Conservation (phyloP, 1,140 invertebrate species). For the Bombus soroeensis region DNA sequence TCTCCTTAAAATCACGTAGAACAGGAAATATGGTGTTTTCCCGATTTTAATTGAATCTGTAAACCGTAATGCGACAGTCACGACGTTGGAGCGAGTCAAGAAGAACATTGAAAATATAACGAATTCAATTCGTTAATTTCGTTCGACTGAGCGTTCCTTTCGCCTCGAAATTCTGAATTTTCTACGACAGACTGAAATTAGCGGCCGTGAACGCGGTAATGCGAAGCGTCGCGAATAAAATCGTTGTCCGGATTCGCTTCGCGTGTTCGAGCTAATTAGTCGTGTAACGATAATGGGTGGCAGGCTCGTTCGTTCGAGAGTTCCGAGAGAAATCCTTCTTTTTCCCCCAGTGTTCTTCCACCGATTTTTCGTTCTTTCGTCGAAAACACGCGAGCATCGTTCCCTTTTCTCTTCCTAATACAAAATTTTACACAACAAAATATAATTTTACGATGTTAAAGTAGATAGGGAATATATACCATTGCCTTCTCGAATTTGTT, state of each 20-base stretch:
- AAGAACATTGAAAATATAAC: neutral
- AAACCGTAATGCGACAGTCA: too few relatives aligned
- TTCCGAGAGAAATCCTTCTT: neutral
- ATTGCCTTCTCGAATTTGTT: neutral
- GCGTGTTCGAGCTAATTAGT: neutral
- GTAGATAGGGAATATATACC: neutral
- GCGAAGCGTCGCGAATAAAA: constrained; percentile 6
- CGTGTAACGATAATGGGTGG: neutral
- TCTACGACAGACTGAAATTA: neutral
- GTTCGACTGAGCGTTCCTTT: neutral
- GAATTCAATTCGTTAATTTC: constrained; percentile 15
- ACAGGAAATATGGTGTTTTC: neutral
- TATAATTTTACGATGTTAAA: too few relatives aligned
- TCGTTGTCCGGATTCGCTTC: neutral
- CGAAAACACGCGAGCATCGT: neutral
- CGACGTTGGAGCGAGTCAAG: neutral
- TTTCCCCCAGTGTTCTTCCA: neutral
- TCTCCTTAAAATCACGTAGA: neutral
- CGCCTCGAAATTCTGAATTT: neutral
- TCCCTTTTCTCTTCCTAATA: neutral
- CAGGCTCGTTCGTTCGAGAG: neutral
- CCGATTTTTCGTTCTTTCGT: too few relatives aligned
- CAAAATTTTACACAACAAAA: neutral
- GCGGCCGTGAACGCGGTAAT: neutral
- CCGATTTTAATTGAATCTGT: neutral